Evolutionary conservation across 2,797 vertebrate genomes (phyloP), one percentile per base, ranked within the genome.

Genomic region (Lagorchestes hirsutus): DNA sequence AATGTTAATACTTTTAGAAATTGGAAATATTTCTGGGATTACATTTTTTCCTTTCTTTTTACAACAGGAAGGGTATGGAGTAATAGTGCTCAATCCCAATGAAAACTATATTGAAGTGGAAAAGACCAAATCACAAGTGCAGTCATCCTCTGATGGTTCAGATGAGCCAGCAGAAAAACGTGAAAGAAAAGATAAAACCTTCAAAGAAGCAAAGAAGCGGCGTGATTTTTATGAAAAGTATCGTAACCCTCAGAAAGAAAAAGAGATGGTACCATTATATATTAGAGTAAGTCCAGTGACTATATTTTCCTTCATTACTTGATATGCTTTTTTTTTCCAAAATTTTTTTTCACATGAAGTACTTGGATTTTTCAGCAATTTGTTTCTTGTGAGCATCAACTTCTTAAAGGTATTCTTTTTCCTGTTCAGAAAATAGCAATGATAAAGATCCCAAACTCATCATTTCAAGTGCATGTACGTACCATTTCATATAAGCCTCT

Each of bases 51-150:
- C 98, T 95, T 98, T 96, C 97, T 90, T 98, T 98, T 97, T 91
- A 50, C 97, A 98, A 98, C 97, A 99, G 99, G 99, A 99, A 97
- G 99, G 99, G 96, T 99, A 99, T 93, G 99, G 99, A 94, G 99
- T 99, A 98, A 99, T 99, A 98, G 99, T 99, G 96, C 98, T 99
- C 98, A 99, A 99, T 99, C 99, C 99, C 97, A 99, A 99, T 94
- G 99, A 99, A 99, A 99, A 99, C 99, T 99, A 99, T 98, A 99
- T 99, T 98, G 99, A 99, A 99, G 98, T 99, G 98, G 99, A 99
- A 98, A 99, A 99, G 98, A 98, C 98, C 31, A 99, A 99, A 97
- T 98, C 97, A 94, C 98, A 98, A 92, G 97, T 98, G 50, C 98
- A 99, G 0, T 98, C 98, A 6, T 98, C 99, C 96, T 98, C 99